Conservation (phyloP, 2,888 invertebrate species). For the Dendrolimus houi region DNA sequence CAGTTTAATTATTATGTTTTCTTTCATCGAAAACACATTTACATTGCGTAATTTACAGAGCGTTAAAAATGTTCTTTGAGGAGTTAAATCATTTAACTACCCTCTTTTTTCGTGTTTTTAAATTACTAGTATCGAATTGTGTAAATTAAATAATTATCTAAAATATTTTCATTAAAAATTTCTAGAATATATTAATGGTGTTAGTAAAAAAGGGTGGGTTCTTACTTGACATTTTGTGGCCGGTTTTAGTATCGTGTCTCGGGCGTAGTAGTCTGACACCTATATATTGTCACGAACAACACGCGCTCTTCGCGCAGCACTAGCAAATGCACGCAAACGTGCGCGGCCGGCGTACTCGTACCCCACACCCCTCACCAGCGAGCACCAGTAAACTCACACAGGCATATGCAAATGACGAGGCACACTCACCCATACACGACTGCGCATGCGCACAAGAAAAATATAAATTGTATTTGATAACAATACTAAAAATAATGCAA, state of each 20-base stretch:
- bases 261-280: slow-evolving; percentile 63
- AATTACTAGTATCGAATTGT: no score
- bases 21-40: no score
- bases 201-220: background rate
- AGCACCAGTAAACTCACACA: slow-evolving; percentile 22
- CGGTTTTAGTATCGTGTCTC: slow-evolving; percentile 61
- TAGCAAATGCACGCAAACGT: slow-evolving; percentile 53
- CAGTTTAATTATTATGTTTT: no score
- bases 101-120: no score
- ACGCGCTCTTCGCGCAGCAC: slow-evolving; percentile 64
- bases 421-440: slow-evolving; percentile 14
- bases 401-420: slow-evolving; percentile 15
- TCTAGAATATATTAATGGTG: background rate
- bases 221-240: slow-evolving; percentile 71
- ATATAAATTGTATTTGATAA: slow-evolving; percentile 2
- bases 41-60: no score
- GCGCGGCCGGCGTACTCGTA: slow-evolving; percentile 40
- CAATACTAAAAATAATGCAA: slow-evolving; percentile 1
- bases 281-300: slow-evolving; percentile 54
- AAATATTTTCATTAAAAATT: no score
- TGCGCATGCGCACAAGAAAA: slow-evolving; percentile 16
- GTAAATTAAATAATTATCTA: no score
- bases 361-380: slow-evolving; percentile 36
- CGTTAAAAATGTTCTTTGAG: no score
- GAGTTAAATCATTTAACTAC: no score